Conservation (phyloP, 1,140 invertebrate genomes). For the Micrasema minimum region DNA sequence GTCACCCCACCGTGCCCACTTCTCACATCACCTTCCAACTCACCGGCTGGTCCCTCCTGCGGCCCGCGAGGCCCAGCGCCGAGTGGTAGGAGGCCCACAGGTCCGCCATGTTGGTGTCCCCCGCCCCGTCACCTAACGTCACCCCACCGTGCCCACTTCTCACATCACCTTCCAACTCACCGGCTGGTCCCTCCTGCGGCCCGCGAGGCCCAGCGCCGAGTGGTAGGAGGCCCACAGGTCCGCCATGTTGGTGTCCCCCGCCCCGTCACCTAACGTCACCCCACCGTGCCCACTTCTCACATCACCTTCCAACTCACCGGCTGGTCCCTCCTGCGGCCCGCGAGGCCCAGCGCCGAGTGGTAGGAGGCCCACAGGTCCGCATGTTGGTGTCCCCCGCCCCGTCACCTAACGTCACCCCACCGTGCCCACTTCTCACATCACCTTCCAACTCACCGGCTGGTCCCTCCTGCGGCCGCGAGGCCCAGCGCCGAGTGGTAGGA, state of each 20-base stretch:
- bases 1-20: no score
- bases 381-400: conserved; percentile 72
- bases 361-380: conserved; percentile 83
- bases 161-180: conserved; percentile 57
- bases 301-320: conserved; percentile 61
- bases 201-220: conserved; percentile 70
- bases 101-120: conserved; percentile 76
- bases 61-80: conserved; percentile 72
- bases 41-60: conserved; percentile 70
- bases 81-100: conserved; percentile 82
- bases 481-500: conserved; percentile 78
- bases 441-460: conserved; percentile 64
- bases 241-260: conserved; percentile 74
- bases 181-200: conserved; percentile 71
- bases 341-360: conserved; percentile 73
- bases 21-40: conserved; percentile 39
- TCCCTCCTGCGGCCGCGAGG: conserved; percentile 69
- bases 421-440: no score
- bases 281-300: conserved; percentile 50
- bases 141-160: conserved; percentile 56
- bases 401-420: conserved; percentile 62
- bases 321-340: conserved; percentile 69
- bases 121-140: conserved; percentile 63
- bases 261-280: conserved; percentile 63
- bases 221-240: conserved; percentile 84